Percentiles rank a stretch among this genome's conserved stretches.
Evolutionary conservation across 2,113 vertebrate species (phyloP).

Genomic region (Gymnarchus niloticus): DNA sequence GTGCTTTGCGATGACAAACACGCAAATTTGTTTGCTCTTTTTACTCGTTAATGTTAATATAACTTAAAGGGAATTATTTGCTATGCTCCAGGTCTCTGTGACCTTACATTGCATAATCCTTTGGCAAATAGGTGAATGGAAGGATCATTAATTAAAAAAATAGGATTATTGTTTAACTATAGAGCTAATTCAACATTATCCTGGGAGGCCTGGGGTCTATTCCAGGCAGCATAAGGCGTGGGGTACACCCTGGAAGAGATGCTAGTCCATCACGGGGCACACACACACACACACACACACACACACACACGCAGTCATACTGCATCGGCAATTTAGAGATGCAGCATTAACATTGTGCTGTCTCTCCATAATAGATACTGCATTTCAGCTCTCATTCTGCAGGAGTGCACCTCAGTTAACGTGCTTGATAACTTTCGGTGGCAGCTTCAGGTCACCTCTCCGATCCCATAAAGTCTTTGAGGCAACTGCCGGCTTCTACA

Average conservation of each 20-base stretch:
- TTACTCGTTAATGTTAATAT: not conserved
- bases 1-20: not conserved
- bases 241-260: too few relatives aligned
- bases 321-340: too few relatives aligned
- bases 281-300: too few relatives aligned
- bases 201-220: too few relatives aligned
- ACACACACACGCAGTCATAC: too few relatives aligned
- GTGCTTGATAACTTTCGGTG: conserved; percentile 47
- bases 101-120: not conserved
- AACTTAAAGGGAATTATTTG: not conserved
- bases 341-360: too few relatives aligned
- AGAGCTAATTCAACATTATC: not conserved
- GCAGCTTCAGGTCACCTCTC: conserved; percentile 40
- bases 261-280: too few relatives aligned
- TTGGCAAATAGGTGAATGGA: not conserved
- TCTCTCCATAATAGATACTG: not conserved
- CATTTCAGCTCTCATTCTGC: conserved; percentile 17
- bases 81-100: not conserved
- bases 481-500: not conserved
- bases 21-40: not conserved
- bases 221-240: too few relatives aligned
- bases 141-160: not conserved
- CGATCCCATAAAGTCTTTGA: conserved; percentile 25
- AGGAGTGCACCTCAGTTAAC: conserved; percentile 37
- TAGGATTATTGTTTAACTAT: not conserved